These are phyloP conservation scores for Trypoxylus dichotomus DNA, from an alignment of 1,140 invertebrate species.

Conservation along the genomic window DNA sequence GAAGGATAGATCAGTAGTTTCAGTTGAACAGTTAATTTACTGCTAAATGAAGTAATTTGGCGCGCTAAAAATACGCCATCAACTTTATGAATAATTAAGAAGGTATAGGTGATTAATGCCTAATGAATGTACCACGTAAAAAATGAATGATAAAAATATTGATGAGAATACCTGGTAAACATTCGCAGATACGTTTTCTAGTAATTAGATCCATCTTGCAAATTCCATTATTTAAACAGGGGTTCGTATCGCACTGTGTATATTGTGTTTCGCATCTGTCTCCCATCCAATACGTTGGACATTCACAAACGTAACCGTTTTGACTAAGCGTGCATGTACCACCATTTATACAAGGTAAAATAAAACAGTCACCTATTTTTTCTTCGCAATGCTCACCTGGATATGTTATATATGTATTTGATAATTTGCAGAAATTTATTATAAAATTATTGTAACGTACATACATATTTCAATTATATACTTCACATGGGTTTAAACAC, in stretches of 20 bases:
- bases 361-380: slow-evolving; percentile 68
- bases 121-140: not conserved
- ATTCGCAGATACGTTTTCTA: slow-evolving; percentile 61
- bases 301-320: slow-evolving; percentile 68
- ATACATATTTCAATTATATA: too few relatives aligned
- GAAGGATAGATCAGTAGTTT: too few relatives aligned
- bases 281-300: slow-evolving; percentile 68
- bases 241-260: slow-evolving; percentile 64
- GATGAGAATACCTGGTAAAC: slow-evolving; percentile 50
- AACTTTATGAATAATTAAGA: too few relatives aligned
- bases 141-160: slow-evolving; percentile 13
- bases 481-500: too few relatives aligned
- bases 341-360: slow-evolving; percentile 69
- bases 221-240: slow-evolving; percentile 71
- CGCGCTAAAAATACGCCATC: too few relatives aligned
- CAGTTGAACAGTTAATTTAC: too few relatives aligned
- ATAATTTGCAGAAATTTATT: too few relatives aligned
- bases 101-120: too few relatives aligned
- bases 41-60: too few relatives aligned
- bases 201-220: slow-evolving; percentile 59
- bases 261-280: slow-evolving; percentile 71
- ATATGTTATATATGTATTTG: not conserved
- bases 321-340: slow-evolving; percentile 66
- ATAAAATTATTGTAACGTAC: too few relatives aligned
- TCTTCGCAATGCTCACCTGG: slow-evolving; percentile 67